Evolutionary conservation across 1,140 invertebrate species (phyloP).

Genomic region (Zelostemma sp.): DNA sequence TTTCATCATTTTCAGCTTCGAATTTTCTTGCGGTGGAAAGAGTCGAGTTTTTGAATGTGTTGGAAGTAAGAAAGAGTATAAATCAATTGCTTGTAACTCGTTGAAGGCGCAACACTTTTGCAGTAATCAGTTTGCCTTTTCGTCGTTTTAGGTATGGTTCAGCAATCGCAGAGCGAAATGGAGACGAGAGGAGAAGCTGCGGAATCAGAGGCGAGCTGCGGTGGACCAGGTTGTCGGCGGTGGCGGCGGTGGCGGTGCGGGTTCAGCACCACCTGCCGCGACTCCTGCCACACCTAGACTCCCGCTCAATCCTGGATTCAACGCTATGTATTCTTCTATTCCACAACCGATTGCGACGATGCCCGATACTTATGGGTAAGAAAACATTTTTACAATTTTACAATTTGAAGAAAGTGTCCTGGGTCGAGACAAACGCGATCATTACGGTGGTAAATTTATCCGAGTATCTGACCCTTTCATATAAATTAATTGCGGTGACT

Average conservation of each 20-base stretch:
- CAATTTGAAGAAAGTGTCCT: too few species aligned
- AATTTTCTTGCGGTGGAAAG: too few species aligned
- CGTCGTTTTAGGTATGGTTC: slow-evolving; percentile 91
- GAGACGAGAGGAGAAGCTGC: slow-evolving; percentile 97
- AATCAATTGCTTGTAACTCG: slow-evolving; percentile 32
- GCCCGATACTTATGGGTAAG: slow-evolving; percentile 93
- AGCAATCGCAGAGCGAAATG: slow-evolving; percentile 98
- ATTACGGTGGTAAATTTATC: too few species aligned
- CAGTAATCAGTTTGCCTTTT: slow-evolving; percentile 28
- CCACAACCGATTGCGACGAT: slow-evolving; percentile 94
- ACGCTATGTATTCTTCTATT: slow-evolving; percentile 95
- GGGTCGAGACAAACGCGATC: too few species aligned
- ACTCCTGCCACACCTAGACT: slow-evolving; percentile 76
- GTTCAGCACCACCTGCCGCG: slow-evolving; percentile 73
- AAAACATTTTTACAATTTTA: too few species aligned
- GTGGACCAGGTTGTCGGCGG: slow-evolving; percentile 68
- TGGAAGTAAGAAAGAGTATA: slow-evolving; percentile 15
- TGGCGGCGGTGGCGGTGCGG: slow-evolving; percentile 68
- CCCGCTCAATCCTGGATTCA: slow-evolving; percentile 89
- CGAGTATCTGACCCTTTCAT: too few species aligned
- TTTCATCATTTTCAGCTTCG: too few species aligned
- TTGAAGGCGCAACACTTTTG: slow-evolving; percentile 17
- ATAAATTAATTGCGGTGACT: too few species aligned
- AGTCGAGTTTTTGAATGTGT: too few species aligned
- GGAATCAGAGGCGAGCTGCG: slow-evolving; percentile 84